These are phyloP conservation scores for Myrmecobius fasciatus DNA, from an alignment of 2,113 vertebrate genomes.

Conservation along the genomic window DNA sequence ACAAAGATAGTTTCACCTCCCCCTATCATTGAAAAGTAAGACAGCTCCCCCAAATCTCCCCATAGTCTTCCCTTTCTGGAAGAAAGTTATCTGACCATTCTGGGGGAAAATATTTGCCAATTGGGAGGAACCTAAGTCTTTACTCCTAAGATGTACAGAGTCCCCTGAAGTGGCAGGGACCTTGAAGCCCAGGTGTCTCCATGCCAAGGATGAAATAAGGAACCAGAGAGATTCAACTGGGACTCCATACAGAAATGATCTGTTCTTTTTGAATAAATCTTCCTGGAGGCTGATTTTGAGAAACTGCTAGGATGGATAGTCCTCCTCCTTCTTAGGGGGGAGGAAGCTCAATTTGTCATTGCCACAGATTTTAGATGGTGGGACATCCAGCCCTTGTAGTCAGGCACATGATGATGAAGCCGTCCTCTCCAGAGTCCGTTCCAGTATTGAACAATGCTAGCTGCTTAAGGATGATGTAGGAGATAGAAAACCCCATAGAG, in stretches of 20 bases:
- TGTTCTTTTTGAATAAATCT: background rate
- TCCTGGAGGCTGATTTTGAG: background rate
- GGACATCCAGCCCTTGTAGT: background rate
- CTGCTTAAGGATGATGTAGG: background rate
- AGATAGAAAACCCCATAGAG: background rate
- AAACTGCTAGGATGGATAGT: background rate
- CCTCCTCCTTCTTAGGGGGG: background rate
- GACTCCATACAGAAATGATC: background rate
- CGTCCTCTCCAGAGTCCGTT: background rate
- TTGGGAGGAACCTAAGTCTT: background rate
- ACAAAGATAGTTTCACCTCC: background rate
- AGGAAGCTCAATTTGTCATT: too few species aligned
- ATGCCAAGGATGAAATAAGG: background rate
- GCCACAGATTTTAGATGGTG: background rate
- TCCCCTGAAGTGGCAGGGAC: background rate
- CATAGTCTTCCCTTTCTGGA: background rate
- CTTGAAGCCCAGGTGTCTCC: background rate
- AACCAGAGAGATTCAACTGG: background rate
- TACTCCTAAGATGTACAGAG: background rate
- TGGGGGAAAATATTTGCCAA: background rate
- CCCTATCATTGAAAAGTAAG: background rate
- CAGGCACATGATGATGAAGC: background rate
- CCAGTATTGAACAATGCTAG: background rate
- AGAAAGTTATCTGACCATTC: background rate
- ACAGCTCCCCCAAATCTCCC: background rate